Conservation (phyloP, 2,888 invertebrate genomes). For the Sipha maydis region DNA sequence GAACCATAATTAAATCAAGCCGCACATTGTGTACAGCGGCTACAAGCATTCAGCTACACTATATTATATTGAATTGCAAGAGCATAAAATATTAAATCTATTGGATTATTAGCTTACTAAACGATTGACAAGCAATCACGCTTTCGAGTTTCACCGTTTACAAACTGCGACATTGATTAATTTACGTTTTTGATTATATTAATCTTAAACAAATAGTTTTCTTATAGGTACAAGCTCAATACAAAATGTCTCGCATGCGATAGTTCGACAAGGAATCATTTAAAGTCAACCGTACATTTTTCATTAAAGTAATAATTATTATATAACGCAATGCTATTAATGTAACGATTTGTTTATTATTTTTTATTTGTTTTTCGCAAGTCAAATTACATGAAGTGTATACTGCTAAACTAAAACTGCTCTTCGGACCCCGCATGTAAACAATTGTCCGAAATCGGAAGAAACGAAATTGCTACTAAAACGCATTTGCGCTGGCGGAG, state of each 20-base stretch:
- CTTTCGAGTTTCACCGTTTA: neutral
- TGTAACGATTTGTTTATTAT: neutral
- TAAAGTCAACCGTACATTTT: too few species aligned
- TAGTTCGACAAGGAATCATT: too few species aligned
- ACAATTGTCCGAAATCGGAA: constrained; percentile 46
- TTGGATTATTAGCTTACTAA: neutral
- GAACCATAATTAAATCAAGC: constrained; percentile 10
- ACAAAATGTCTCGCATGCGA: too few species aligned
- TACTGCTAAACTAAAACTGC: neutral
- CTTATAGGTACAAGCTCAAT: too few species aligned
- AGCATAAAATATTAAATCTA: neutral
- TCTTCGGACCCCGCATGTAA: constrained; percentile 50
- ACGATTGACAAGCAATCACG: neutral
- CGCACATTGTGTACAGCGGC: neutral
- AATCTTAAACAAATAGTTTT: too few species aligned
- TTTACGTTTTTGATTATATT: too few species aligned
- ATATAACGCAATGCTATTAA: neutral
- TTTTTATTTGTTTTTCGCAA: neutral
- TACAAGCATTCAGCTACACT: neutral
- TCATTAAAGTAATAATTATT: neutral
- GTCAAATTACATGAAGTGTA: neutral
- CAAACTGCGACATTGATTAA: too few species aligned
- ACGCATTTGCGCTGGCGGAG: constrained; percentile 9
- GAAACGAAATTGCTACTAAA: constrained; percentile 48
- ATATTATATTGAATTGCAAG: too few species aligned